Conservation (phyloP, 2,888 invertebrate species). For the Rhimphoctona megacephalus region DNA sequence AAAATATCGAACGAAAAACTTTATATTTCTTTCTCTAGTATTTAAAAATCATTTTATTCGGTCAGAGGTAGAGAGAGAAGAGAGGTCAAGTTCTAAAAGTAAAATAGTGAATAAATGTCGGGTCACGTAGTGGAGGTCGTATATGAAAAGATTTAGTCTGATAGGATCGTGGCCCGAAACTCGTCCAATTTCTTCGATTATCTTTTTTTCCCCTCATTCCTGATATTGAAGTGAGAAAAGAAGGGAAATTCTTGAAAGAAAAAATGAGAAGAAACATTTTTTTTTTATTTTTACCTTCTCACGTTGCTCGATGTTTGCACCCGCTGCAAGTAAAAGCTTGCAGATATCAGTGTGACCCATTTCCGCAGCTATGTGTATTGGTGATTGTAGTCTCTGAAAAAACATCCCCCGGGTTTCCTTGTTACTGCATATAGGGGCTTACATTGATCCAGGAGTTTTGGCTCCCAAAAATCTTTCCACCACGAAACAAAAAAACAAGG, state of each 20-base stretch:
- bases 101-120: conserved; percentile 32
- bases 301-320: conserved; percentile 89
- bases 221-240: background rate
- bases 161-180: background rate
- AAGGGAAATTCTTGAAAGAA: background rate
- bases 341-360: conserved; percentile 89
- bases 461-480: background rate
- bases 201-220: background rate
- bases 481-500: background rate
- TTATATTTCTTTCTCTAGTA: background rate
- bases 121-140: conserved; percentile 27
- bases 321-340: conserved; percentile 87
- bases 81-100: conserved; percentile 47
- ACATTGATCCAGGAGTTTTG: conserved; percentile 3
- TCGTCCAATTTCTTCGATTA: conserved; percentile 2
- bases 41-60: conserved; percentile 12
- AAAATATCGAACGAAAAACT: conserved; percentile 69
- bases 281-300: conserved; percentile 85
- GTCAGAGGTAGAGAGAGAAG: background rate
- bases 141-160: conserved; percentile 6
- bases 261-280: background rate
- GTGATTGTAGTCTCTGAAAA: conserved; percentile 89
- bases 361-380: conserved; percentile 92
- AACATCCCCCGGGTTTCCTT: background rate
- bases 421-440: background rate